These are phyloP conservation scores for Polymixis lichenea DNA, from an alignment of 2,888 invertebrate genomes.

Conservation along the genomic window DNA sequence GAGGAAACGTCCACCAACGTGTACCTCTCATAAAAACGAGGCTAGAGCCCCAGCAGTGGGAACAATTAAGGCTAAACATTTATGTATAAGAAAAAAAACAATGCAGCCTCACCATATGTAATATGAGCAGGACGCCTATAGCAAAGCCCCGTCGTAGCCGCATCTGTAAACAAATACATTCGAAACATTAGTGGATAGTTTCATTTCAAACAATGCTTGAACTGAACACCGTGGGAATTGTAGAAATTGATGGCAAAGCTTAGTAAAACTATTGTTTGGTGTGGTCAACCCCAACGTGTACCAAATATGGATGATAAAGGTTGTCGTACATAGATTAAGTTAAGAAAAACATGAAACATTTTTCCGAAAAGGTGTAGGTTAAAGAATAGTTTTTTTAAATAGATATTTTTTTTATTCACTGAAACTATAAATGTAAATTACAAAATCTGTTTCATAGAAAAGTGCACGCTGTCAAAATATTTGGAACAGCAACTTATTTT, in stretches of 20 bases:
- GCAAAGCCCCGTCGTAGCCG: conserved; percentile 82
- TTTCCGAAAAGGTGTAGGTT: neutral
- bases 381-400: neutral
- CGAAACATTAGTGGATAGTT: conserved; percentile 59
- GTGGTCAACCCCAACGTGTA: neutral
- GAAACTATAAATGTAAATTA: too few relatives aligned
- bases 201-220: conserved; percentile 24
- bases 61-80: neutral
- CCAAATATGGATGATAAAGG: neutral
- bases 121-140: conserved; percentile 85
- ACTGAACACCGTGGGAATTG: conserved; percentile 25
- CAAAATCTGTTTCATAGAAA: too few relatives aligned
- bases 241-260: neutral
- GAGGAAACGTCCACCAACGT: neutral
- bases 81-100: conserved; percentile 20
- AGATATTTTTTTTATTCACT: too few relatives aligned
- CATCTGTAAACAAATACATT: conserved; percentile 84
- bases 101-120: conserved; percentile 84
- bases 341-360: neutral
- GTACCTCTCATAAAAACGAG: neutral
- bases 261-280: neutral
- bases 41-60: neutral
- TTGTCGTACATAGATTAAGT: neutral
- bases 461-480: too few relatives aligned
- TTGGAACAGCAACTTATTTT: too few relatives aligned